Base-by-base conservation (phyloP, 2,113 vertebrate species). In the Mugil cephalus region DNA sequence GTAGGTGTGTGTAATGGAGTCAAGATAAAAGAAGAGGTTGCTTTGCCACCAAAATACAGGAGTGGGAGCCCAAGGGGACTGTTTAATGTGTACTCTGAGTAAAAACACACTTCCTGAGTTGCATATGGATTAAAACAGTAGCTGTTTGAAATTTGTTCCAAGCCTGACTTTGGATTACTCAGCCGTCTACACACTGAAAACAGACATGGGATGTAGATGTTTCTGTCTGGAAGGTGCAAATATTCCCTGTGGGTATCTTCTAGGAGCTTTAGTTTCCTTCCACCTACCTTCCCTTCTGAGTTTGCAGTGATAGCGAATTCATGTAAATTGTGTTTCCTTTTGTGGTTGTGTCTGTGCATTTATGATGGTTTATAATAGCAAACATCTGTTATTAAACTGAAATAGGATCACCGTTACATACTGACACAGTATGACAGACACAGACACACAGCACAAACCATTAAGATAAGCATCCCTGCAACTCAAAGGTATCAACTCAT, bases 391-490 rank as follows among this genome's bases (percentile, higher is more conserved):
- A 54, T 0, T 55, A 35, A 53, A 39, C n/a, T 19, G n/a, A 7
- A 55, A 15, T 18, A 13, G 8, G 40, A 9, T 45, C 12, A 46
- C 12, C 24, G 2, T 19, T 54, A 70, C 59, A 30, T 40, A n/a
- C 10, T 59, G 46, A 9, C 7, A 36, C n/a, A n/a, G n/a, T n/a
- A n/a, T n/a, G n/a, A n/a, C n/a, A n/a, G n/a, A n/a, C 10, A 45
- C 35, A 50, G 4, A 13, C 21, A 52, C 34, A 38, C 34, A 64
- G 24, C 35, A 39, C 42, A 15, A 8, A 43, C 46, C 42, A 30
- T 62, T 24, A 59, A 54, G 63, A 87, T 63, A 60, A 58, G 45
- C 48, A 45, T 60, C 43, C 21, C 17, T 10, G 36, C 45, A 46
- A 40, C 45, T 66, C 18, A 30, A 46, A 52, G 11, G 1, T 24